Conservation (phyloP, 2,797 vertebrate species). For the Monodelphis domestica region DNA sequence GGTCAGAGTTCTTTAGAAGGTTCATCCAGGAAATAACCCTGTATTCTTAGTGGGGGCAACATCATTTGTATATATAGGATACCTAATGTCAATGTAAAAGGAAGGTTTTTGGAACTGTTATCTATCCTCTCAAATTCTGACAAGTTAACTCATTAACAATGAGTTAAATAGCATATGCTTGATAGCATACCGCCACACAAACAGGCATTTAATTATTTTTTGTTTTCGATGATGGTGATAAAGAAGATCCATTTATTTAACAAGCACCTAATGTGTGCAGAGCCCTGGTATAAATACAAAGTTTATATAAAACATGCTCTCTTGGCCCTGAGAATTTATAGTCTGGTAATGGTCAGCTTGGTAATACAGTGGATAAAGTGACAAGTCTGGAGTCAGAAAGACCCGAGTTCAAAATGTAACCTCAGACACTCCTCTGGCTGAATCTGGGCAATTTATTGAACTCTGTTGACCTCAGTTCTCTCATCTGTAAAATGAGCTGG, state of each 20-base stretch:
- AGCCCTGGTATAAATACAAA: background rate
- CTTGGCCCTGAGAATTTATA: background rate
- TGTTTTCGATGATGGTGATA: background rate
- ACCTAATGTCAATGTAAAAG: background rate
- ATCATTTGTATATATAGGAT: background rate
- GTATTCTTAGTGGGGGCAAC: background rate
- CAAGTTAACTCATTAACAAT: too few relatives aligned
- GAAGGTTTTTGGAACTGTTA: background rate
- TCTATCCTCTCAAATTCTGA: background rate
- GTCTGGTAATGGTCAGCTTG: background rate
- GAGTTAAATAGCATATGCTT: background rate
- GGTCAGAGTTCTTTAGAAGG: background rate
- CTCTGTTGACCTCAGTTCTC: too few relatives aligned
- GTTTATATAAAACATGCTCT: background rate
- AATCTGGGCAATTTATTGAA: too few relatives aligned
- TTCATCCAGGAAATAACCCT: background rate
- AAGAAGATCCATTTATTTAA: background rate
- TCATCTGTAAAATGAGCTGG: too few relatives aligned
- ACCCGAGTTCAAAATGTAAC: too few relatives aligned
- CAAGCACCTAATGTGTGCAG: background rate
- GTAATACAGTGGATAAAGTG: too few relatives aligned
- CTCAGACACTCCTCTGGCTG: too few relatives aligned
- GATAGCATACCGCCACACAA: background rate
- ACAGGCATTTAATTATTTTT: background rate
- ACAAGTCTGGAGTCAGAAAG: too few relatives aligned